These are phyloP conservation scores for Ennomos erosarius DNA, from an alignment of 2,888 invertebrate genomes.

Conservation along the genomic window DNA sequence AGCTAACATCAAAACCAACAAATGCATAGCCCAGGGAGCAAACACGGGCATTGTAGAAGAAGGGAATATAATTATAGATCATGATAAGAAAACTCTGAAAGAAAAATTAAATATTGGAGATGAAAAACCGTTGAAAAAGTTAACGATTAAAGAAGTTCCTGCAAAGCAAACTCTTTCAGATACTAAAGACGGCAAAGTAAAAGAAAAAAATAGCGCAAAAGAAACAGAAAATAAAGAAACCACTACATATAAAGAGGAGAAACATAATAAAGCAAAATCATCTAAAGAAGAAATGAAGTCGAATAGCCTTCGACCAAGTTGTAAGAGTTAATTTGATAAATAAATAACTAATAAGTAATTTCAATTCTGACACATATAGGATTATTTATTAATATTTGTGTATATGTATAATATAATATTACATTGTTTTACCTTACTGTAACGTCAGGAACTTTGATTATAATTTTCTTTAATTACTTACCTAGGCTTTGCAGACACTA, in stretches of 20 bases:
- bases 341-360: too few species aligned
- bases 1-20: slow-evolving; percentile 27
- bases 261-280: slow-evolving; percentile 30
- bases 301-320: slow-evolving; percentile 20
- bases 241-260: slow-evolving; percentile 18
- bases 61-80: slow-evolving; percentile 57
- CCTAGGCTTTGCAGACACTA: too few species aligned
- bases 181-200: slow-evolving; percentile 27
- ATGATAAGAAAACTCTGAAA: slow-evolving; percentile 55
- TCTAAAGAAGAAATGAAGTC: slow-evolving; percentile 26
- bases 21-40: slow-evolving; percentile 28
- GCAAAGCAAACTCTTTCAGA: slow-evolving; percentile 24
- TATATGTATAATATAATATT: too few species aligned
- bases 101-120: slow-evolving; percentile 37
- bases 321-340: slow-evolving; percentile 12
- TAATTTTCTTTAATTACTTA: too few species aligned
- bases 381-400: too few species aligned
- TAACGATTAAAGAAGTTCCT: slow-evolving; percentile 51
- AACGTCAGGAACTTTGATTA: too few species aligned
- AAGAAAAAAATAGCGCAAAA: slow-evolving; percentile 37
- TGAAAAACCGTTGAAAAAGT: slow-evolving; percentile 46
- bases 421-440: too few species aligned
- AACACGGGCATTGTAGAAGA: slow-evolving; percentile 49
- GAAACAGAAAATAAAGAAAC: slow-evolving; percentile 32
- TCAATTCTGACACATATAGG: too few species aligned